These are phyloP conservation scores for Mus spretus DNA, from an alignment of 2,797 vertebrate species.

Conservation along the genomic window DNA sequence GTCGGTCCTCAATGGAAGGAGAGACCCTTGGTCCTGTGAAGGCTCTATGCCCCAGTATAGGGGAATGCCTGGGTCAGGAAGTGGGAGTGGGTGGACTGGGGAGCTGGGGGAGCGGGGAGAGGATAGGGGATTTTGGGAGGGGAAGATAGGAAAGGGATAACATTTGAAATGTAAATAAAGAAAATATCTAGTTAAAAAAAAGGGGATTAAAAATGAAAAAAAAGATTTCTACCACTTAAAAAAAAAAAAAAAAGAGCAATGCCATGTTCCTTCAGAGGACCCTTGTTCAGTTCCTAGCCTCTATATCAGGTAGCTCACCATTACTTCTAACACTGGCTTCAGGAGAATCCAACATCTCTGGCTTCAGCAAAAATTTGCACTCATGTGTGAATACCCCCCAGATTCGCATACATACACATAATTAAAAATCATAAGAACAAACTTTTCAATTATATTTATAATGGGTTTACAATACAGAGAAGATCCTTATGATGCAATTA, in stretches of 20 bases:
- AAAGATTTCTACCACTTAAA: no score
- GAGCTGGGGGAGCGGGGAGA: no score
- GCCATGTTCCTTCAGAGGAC: neutral
- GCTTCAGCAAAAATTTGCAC: neutral
- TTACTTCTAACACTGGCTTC: neutral
- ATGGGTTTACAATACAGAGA: neutral
- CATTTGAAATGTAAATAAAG: no score
- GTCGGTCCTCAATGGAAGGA: no score
- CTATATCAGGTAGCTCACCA: neutral
- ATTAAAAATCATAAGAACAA: neutral
- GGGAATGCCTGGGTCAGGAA: no score
- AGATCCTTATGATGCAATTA: neutral
- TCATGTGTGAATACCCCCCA: neutral
- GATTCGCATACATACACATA: neutral
- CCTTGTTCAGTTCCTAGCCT: neutral
- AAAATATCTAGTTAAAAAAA: no score
- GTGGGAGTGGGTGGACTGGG: no score
- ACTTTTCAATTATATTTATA: neutral
- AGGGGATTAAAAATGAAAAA: no score
- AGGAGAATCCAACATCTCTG: neutral
- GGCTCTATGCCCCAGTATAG: no score
- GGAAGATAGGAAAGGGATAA: no score
- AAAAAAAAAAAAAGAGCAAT: neutral
- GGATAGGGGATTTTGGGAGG: no score
- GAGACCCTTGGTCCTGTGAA: no score